Base-by-base conservation (phyloP, 2,797 vertebrate species). In the Gastrophryne carolinensis region DNA sequence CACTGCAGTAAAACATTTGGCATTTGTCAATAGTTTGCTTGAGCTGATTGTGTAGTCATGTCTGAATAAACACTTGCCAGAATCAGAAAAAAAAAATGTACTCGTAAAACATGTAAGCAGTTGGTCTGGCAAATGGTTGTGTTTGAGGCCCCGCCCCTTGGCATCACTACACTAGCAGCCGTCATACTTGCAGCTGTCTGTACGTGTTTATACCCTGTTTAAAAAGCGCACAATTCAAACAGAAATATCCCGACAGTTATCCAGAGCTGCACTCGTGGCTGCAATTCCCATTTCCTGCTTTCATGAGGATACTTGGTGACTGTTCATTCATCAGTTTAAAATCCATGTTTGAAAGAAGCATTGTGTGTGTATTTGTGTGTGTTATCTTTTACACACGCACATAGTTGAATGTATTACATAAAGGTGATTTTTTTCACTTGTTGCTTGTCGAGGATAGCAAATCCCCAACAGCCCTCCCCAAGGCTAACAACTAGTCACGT, bases 161-260 rank as follows among this genome's bases (percentile, higher is more conserved):
- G 57, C 21, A 39, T 52, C 4, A 15, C 8, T 44, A 44, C 39
- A 10, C 41, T 32, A 50, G 30, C 37, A 19, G 6, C 32, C 54
- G 23, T 44, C 3, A 35, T 61, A 2, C 57, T 21, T 39, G 47
- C 57, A 69, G 65, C 47, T 54, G 65, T 56, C 34, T 56, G 9
- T 7, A 24, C 13, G 15, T 67, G 26, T 27, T 72, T 29, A 41
- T 54, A 41, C 23, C 26, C 10, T 47, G 30, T 61, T 63, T 10
- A 11, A 37, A 53, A 61, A 24, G 56, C 73, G 65, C 65, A 69
- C 69, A 32, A 69, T 76, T 76, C 47, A 69, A 73, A 73, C 24
- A 54, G 26, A 73, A 69, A 76, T 69, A 34, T 76, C 34, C 17
- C 15, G 41, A 65, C 34, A 65, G 13, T 15, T 34, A 27, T 34